phyloP scores from a whole-genome alignment of 2,888 invertebrate species.

The Zeuzera pyrina region DNA sequence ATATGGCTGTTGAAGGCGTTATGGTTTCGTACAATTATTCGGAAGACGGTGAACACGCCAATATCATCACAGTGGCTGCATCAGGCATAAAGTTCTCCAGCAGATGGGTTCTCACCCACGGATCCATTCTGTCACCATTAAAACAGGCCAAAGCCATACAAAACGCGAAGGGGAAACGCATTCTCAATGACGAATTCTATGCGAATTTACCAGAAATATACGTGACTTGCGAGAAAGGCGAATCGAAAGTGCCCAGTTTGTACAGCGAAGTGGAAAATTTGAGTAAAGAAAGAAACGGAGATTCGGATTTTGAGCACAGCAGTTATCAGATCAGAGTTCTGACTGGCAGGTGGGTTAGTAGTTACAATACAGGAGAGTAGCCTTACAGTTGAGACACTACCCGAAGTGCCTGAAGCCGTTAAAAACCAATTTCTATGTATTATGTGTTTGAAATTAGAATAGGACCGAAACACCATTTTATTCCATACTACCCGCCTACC shows the following conservation, averaged over 20 bases:
- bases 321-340: slow-evolving; percentile 57
- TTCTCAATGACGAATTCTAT: slow-evolving; percentile 56
- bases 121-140: slow-evolving; percentile 59
- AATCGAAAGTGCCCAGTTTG: slow-evolving; percentile 24
- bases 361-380: no score
- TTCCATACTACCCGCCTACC: no score
- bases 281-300: slow-evolving; percentile 39
- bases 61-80: slow-evolving; percentile 60
- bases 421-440: no score
- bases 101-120: slow-evolving; percentile 70
- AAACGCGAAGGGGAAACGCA: slow-evolving; percentile 47
- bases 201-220: slow-evolving; percentile 56
- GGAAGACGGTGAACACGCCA: slow-evolving; percentile 46
- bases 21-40: slow-evolving; percentile 65
- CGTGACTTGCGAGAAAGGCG: slow-evolving; percentile 51
- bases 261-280: slow-evolving; percentile 47
- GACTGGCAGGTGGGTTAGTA: slow-evolving; percentile 41
- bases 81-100: slow-evolving; percentile 67
- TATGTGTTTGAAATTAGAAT: no score
- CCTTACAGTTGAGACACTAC: no score
- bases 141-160: slow-evolving; percentile 52
- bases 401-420: no score
- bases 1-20: slow-evolving; percentile 61
- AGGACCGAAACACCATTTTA: no score
- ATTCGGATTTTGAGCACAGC: slow-evolving; percentile 42